These are phyloP conservation scores for Netelia virgata DNA, from an alignment of 2,888 invertebrate species.

Conservation along the genomic window DNA sequence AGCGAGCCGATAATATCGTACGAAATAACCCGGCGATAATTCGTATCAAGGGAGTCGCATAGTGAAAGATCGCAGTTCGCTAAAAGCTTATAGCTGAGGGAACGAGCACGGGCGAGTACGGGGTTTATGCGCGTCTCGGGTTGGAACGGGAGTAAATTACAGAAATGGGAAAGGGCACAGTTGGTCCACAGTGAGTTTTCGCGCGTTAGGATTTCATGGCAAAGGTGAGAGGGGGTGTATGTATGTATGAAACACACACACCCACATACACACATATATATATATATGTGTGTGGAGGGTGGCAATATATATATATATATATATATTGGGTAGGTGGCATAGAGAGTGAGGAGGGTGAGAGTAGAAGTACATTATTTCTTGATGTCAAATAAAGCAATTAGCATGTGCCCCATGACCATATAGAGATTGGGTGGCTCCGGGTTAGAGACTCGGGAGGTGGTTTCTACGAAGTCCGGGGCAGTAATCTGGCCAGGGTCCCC, in stretches of 20 bases:
- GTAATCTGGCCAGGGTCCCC: conserved; percentile 83
- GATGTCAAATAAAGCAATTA: conserved; percentile 85
- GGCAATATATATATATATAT: too few relatives aligned
- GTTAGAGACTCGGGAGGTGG: conserved; percentile 20
- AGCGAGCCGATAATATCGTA: too few relatives aligned
- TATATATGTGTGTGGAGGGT: too few relatives aligned
- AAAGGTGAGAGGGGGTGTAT: conserved; percentile 11
- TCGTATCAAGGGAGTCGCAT: background rate
- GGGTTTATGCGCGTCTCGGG: conserved; percentile 1
- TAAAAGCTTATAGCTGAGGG: conserved; percentile 60
- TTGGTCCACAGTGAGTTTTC: conserved; percentile 53
- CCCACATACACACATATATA: too few relatives aligned
- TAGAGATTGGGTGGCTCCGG: conserved; percentile 66
- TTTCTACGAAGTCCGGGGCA: conserved; percentile 76
- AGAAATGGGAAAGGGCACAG: conserved; percentile 43
- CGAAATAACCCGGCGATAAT: conserved; percentile 24
- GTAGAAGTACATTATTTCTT: conserved; percentile 83
- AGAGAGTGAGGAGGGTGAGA: conserved; percentile 52
- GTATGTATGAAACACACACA: background rate
- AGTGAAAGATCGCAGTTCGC: conserved; percentile 56
- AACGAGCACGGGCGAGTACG: conserved; percentile 39
- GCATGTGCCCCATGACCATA: conserved; percentile 82
- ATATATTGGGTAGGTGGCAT: conserved; percentile 34
- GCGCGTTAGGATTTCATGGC: conserved; percentile 35
- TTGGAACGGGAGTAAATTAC: conserved; percentile 32